Conservation (phyloP, 2,113 vertebrate species). For the Albula glossodonta region DNA sequence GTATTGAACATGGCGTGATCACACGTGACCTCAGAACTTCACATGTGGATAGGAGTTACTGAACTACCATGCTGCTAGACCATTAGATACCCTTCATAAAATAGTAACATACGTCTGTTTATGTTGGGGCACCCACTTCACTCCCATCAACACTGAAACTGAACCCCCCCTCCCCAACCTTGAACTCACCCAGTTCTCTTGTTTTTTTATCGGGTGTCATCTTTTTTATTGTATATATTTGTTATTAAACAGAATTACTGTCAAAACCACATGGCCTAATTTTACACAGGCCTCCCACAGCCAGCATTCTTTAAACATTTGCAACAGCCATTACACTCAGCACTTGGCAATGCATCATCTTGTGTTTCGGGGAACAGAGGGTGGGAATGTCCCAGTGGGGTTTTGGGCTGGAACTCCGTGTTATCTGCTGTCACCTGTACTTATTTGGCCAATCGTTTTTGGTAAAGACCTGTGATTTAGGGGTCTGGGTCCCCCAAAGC, state of each 20-base stretch:
- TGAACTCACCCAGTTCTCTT: not conserved
- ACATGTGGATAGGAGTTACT: not conserved
- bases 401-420: not conserved
- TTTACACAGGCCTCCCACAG: not conserved
- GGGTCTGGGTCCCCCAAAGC: not conserved
- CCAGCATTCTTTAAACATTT: conserved; percentile 12
- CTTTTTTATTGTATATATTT: not conserved
- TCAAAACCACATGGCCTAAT: not conserved
- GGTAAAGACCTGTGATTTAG: not conserved
- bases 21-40: not conserved
- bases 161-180: not conserved
- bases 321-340: not conserved
- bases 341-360: not conserved
- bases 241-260: not conserved
- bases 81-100: not conserved
- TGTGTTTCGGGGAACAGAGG: not conserved
- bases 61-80: not conserved
- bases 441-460: not conserved
- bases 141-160: not conserved
- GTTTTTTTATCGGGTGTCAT: not conserved
- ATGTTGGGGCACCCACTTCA: not conserved
- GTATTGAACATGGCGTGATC: not conserved
- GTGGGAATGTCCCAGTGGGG: not conserved
- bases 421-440: not conserved
- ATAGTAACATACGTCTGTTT: not conserved